Percentiles rank a stretch among this genome's conserved stretches.
Evolutionary conservation across 2,797 vertebrate genomes (phyloP).

Genomic region (Momotus momota): DNA sequence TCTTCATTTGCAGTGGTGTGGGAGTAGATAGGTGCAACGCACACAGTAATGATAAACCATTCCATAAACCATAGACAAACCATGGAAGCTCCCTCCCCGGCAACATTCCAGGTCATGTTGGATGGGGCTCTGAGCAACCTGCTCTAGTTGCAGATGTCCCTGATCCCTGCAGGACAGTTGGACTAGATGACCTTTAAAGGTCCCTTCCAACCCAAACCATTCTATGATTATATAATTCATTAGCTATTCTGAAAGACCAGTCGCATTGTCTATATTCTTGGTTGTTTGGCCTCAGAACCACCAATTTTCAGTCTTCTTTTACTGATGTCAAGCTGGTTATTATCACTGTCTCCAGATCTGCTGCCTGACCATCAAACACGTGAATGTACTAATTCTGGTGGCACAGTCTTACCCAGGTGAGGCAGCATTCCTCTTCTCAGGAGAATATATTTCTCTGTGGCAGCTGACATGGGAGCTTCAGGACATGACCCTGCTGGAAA

Average conservation of each 20-base stretch:
- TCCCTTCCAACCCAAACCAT: background rate
- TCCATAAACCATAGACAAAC: background rate
- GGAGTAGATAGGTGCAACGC: background rate
- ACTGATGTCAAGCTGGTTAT: background rate
- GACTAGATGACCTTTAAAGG: background rate
- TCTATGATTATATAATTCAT: background rate
- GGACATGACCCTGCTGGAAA: background rate
- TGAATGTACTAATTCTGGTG: background rate
- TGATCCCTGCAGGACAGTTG: background rate
- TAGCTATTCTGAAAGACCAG: background rate
- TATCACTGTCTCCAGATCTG: background rate
- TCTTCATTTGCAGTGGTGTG: background rate
- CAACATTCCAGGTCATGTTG: background rate
- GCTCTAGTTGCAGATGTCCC: background rate
- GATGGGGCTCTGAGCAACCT: background rate
- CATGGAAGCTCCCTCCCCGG: background rate
- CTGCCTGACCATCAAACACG: background rate
- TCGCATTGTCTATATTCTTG: background rate
- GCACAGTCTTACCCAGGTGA: background rate
- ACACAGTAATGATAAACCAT: background rate
- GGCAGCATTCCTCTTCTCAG: background rate
- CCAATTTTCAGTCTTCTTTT: background rate
- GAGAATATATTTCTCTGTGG: background rate
- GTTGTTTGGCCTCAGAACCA: background rate
- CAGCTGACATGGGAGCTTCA: background rate